Percentiles rank a stretch among this genome's conserved stretches.
phyloP scores from a whole-genome alignment of 2,888 invertebrate genomes.

The Eutolmus rufibarbis region DNA sequence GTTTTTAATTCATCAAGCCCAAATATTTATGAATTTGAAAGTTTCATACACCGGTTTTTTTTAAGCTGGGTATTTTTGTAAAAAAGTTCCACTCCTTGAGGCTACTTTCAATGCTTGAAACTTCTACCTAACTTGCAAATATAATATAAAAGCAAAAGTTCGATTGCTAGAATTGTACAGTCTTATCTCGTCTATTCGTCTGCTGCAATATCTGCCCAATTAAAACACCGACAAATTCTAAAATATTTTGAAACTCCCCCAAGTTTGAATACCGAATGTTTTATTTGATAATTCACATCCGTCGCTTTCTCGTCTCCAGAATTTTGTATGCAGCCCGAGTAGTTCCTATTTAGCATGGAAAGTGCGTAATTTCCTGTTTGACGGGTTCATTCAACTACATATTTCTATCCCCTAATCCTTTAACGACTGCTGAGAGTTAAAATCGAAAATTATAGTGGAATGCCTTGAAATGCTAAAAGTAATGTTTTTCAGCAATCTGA shows the following conservation, averaged over 20 bases:
- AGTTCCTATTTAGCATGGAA: constrained; percentile 27
- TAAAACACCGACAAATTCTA: not conserved
- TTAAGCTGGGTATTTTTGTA: too few species aligned
- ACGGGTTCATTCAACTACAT: constrained; percentile 4
- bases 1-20: too few species aligned
- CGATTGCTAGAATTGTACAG: not conserved
- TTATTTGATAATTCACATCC: not conserved
- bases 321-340: constrained; percentile 23
- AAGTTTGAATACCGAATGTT: not conserved
- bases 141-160: not conserved
- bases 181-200: too few species aligned
- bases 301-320: not conserved
- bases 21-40: too few species aligned
- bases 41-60: too few species aligned
- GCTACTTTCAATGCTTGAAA: not conserved
- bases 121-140: not conserved
- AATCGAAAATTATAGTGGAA: not conserved
- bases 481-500: too few species aligned
- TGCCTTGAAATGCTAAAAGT: too few species aligned
- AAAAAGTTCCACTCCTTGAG: too few species aligned
- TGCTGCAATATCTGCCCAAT: not conserved
- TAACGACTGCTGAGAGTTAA: not conserved
- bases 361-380: constrained; percentile 29
- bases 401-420: constrained; percentile 8
- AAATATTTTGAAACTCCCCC: not conserved